Conservation (phyloP, 1,140 invertebrate species). For the Cyclargus thomasi region DNA sequence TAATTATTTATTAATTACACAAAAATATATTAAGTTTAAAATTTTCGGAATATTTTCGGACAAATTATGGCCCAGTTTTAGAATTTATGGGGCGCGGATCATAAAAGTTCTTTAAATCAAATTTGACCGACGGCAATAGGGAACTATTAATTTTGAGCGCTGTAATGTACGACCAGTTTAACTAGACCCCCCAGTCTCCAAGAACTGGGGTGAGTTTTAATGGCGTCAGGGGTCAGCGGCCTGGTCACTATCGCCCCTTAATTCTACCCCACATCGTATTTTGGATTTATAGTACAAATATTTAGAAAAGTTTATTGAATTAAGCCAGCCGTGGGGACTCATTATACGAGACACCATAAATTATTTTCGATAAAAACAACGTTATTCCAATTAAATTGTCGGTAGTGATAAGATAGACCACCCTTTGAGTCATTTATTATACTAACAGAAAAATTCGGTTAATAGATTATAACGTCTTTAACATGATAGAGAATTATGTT, state of each 20-base stretch:
- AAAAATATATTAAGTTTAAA: background rate
- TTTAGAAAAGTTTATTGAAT: slow-evolving; percentile 15
- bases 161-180: slow-evolving; percentile 31
- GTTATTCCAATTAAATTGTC: background rate
- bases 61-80: slow-evolving; percentile 31
- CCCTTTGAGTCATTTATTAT: background rate
- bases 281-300: slow-evolving; percentile 16
- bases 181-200: slow-evolving; percentile 25
- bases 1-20: background rate
- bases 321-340: background rate
- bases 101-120: slow-evolving; percentile 1
- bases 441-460: background rate
- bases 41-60: background rate
- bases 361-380: slow-evolving; percentile 5
- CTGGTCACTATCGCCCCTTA: slow-evolving; percentile 1
- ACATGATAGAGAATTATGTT: background rate
- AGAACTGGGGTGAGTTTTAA: background rate
- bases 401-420: background rate
- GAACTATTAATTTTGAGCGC: slow-evolving; percentile 5
- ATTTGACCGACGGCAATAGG: slow-evolving; percentile 1
- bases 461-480: background rate
- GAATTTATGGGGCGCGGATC: slow-evolving; percentile 28
- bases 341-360: background rate
- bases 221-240: background rate
- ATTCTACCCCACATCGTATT: background rate